Evolutionary conservation across 2,888 invertebrate species (phyloP).

Genomic region (Laspeyria flexula): DNA sequence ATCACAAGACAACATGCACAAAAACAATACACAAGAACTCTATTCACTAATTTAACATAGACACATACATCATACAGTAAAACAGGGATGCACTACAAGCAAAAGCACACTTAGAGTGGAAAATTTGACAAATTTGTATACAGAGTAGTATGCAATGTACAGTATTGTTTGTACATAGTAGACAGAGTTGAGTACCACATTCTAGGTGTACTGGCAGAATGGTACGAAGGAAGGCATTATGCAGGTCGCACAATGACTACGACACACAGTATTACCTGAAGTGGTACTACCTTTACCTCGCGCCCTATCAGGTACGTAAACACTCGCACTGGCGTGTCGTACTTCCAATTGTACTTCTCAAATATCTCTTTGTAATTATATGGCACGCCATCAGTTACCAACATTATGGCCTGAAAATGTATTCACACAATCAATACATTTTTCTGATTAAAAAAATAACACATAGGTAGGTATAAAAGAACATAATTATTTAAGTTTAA

Average conservation of each 20-base stretch:
- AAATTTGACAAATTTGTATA: constrained; percentile 18
- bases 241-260: constrained; percentile 85
- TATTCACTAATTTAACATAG: not conserved
- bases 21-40: not conserved
- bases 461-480: too few species aligned
- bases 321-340: constrained; percentile 94
- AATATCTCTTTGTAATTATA: constrained; percentile 97
- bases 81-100: constrained; percentile 58
- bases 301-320: constrained; percentile 99
- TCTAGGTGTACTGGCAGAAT: constrained; percentile 81
- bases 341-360: constrained; percentile 94
- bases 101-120: constrained; percentile 66
- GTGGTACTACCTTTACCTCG: constrained; percentile 89
- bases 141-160: constrained; percentile 25
- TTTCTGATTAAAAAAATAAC: too few species aligned
- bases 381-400: constrained; percentile 99
- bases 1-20: constrained; percentile 6
- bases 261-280: constrained; percentile 85
- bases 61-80: not conserved
- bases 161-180: constrained; percentile 27
- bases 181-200: constrained; percentile 77
- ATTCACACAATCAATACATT: not conserved
- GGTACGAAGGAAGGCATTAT: constrained; percentile 79
- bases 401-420: constrained; percentile 95
- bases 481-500: too few species aligned